Percentiles rank a stretch among this genome's conserved stretches.
Evolutionary conservation across 2,797 vertebrate genomes (phyloP).

Genomic region (Epinephelus malabaricus): DNA sequence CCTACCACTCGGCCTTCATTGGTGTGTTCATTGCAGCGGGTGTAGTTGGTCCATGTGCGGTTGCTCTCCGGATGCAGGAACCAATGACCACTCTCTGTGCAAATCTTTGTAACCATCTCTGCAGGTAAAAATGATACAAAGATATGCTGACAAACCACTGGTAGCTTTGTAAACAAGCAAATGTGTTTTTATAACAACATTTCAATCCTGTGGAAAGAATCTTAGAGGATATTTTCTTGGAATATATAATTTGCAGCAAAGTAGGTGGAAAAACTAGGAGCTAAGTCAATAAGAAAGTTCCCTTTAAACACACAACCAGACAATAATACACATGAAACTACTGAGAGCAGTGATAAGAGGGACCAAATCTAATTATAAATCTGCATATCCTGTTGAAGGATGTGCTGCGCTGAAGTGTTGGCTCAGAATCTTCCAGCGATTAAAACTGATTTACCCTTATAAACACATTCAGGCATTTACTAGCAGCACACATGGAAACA

Average conservation of each 20-base stretch:
- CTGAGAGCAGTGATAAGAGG: neutral
- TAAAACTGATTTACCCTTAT: slow-evolving; percentile 4
- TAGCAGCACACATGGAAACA: neutral
- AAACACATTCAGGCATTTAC: neutral
- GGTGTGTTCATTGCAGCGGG: slow-evolving; percentile 91
- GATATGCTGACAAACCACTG: neutral
- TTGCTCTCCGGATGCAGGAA: slow-evolving; percentile 96
- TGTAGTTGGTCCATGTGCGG: slow-evolving; percentile 97
- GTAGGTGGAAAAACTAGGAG: neutral
- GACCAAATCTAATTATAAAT: slow-evolving; percentile 14
- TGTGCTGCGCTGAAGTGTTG: neutral
- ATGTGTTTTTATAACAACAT: too few relatives aligned
- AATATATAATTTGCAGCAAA: neutral
- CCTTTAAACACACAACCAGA: neutral
- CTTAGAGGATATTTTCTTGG: neutral
- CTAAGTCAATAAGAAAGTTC: neutral
- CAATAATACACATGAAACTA: slow-evolving; percentile 6
- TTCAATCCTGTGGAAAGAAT: neutral
- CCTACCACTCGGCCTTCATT: slow-evolving; percentile 91
- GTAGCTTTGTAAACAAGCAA: too few relatives aligned
- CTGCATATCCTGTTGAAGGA: slow-evolving; percentile 16
- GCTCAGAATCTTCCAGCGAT: neutral
- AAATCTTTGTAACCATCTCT: slow-evolving; percentile 98
- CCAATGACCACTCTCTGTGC: slow-evolving; percentile 92
- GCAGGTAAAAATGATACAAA: slow-evolving; percentile 26